A percentile compares a stretch with the other conserved stretches of the same genome.
Conservation (phyloP, 2,888 invertebrate species). For the Idaea aversata region DNA sequence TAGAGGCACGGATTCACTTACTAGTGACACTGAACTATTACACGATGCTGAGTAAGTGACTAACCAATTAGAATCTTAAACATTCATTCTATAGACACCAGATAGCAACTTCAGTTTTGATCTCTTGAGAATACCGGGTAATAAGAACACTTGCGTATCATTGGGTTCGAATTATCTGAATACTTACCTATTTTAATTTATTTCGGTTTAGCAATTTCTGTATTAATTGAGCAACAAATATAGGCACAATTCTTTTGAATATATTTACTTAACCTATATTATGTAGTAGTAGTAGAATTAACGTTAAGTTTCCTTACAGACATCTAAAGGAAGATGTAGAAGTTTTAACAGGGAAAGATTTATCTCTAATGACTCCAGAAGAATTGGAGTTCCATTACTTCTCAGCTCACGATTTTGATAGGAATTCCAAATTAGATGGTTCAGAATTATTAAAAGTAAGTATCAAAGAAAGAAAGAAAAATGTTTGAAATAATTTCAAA, state of each 20-base stretch:
- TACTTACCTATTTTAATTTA: too few species aligned
- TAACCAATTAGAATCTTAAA: too few species aligned
- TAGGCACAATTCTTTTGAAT: neutral
- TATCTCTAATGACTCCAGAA: conserved; percentile 89
- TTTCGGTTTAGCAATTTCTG: too few species aligned
- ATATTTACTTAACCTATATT: neutral
- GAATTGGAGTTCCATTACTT: conserved; percentile 93
- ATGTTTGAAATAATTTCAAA: too few species aligned
- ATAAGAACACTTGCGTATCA: too few species aligned
- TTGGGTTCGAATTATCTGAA: too few species aligned
- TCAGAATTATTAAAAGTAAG: conserved; percentile 88
- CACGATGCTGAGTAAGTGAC: conserved; percentile 86
- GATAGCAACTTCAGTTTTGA: too few species aligned
- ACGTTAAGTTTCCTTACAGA: conserved; percentile 61
- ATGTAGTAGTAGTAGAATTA: neutral
- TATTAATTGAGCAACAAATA: too few species aligned
- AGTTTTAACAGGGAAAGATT: conserved; percentile 81
- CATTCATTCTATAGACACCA: too few species aligned
- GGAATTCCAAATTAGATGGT: conserved; percentile 93
- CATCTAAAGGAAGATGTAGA: conserved; percentile 89
- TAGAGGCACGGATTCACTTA: conserved; percentile 79
- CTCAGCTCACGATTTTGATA: conserved; percentile 93
- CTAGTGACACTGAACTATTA: conserved; percentile 85
- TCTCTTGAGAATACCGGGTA: too few species aligned
- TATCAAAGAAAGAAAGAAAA: neutral